Base-by-base conservation (phyloP, 2,797 vertebrate genomes). In the Centropyge bicolor region DNA sequence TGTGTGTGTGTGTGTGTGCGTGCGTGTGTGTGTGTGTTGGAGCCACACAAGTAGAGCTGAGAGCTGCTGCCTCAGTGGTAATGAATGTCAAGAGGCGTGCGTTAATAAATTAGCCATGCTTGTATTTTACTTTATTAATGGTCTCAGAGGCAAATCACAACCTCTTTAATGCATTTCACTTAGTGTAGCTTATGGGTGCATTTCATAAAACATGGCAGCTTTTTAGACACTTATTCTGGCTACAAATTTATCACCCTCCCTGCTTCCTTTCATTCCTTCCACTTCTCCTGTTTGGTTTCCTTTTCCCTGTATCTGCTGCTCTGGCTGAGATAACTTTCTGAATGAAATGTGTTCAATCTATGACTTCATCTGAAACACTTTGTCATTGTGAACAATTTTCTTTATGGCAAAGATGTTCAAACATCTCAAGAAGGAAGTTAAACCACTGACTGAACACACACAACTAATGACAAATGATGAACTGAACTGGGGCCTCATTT, bases 91-190 rank as follows among this genome's bases (percentile, higher is more conserved):
- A 79, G 77, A 91, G 82, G 78, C 55, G 41, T 69, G 56, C 71
- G 60, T 91, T 92, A 92, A 95, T 94, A 94, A 95, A 95, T 95
- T 94, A 91, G 83, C 88, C 80, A 67, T 78, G 88, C 85, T 36
- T 94, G 92, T 93, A 88, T 93, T 92, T 94, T 90, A 92, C 87
- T 84, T 93, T 93, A 93, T 94, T 95, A 95, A 95, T 93, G 91
- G 83, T 89, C 90, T 89, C 88, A 24, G 91, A 91, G 88, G 90
- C 86, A 92, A 94, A 93, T 92, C 91, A 91, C 84, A 88, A 75
- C 86, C 85, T 89, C 88, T 93, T 95, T 93, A 94, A 94, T 94
- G 93, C 87, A 83, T 92, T 93, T 94, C 89, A 94, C 91, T 93
- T 93, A 94, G 88, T 87, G 90, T 90, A 91, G 92, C 91, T 93